Evolutionary conservation across 2,113 vertebrate genomes (phyloP).

Genomic region (Axis porcinus): DNA sequence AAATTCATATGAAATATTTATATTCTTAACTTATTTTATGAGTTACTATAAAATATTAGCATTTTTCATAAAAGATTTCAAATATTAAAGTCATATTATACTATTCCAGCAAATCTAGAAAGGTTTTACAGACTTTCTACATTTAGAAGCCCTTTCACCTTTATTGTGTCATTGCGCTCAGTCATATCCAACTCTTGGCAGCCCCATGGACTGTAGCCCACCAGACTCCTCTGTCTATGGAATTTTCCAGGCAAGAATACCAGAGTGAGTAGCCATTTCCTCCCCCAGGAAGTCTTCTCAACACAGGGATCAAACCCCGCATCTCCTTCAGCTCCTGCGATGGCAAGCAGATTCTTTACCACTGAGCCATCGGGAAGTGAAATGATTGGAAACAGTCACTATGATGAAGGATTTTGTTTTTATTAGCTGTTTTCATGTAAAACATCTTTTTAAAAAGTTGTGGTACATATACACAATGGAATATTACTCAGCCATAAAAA

Average conservation of each 20-base stretch:
- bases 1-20: conserved; percentile 24
- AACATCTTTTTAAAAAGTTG: neutral
- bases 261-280: neutral
- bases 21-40: neutral
- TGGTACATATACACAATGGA: neutral
- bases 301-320: neutral
- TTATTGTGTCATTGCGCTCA: neutral
- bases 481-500: neutral
- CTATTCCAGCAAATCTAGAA: neutral
- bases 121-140: neutral
- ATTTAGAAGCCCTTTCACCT: neutral
- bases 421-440: neutral
- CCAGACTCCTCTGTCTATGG: neutral
- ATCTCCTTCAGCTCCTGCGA: neutral
- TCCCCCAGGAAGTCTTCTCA: neutral
- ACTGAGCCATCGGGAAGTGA: neutral
- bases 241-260: neutral
- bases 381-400: neutral
- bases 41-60: neutral
- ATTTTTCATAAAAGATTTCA: conserved; percentile 7
- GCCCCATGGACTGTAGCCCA: neutral
- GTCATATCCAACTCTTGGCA: neutral
- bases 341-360: neutral
- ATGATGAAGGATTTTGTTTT: neutral
- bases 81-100: neutral